phyloP scores from a whole-genome alignment of 1,140 invertebrate genomes.

The Trichomalopsis sarcophagae region DNA sequence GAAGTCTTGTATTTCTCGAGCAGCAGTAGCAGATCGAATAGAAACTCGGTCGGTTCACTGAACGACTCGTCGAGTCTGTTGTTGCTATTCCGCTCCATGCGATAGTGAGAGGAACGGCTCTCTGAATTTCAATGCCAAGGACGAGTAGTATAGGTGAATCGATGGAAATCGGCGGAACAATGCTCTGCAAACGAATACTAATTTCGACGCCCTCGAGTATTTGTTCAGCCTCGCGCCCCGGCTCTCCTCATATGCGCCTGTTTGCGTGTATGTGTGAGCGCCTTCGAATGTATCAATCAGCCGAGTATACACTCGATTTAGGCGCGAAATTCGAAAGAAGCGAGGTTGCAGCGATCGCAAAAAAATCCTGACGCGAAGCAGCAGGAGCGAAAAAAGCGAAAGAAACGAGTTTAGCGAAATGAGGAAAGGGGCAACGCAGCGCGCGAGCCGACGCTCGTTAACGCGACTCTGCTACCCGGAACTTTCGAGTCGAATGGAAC shows the following conservation, averaged over 20 bases:
- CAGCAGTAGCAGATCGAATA: not conserved
- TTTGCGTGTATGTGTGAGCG: too few species aligned
- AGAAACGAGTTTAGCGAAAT: slow-evolving; percentile 18
- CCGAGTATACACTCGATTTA: not conserved
- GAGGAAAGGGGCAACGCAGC: slow-evolving; percentile 25
- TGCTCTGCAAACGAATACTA: slow-evolving; percentile 39
- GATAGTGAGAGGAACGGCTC: not conserved
- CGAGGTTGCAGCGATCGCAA: not conserved
- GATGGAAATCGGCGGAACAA: slow-evolving; percentile 28
- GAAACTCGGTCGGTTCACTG: slow-evolving; percentile 12
- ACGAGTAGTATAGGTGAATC: slow-evolving; percentile 1
- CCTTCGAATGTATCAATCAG: not conserved
- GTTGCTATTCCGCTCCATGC: not conserved
- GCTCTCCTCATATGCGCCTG: not conserved
- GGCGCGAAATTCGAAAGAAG: not conserved
- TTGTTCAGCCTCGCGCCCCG: slow-evolving; percentile 5
- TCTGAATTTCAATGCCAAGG: slow-evolving; percentile 43
- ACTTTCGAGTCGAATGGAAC: slow-evolving; percentile 20
- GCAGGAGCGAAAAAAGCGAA: not conserved
- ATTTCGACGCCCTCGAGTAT: slow-evolving; percentile 20
- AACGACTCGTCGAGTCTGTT: not conserved
- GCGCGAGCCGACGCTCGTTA: slow-evolving; percentile 31
- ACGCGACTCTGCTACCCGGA: slow-evolving; percentile 2
- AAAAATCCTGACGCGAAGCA: not conserved
- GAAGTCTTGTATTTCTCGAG: not conserved